Evolutionary conservation across 2,797 vertebrate species (phyloP), one percentile per base, ranked within the genome.

Genomic region (Choloepus didactylus): DNA sequence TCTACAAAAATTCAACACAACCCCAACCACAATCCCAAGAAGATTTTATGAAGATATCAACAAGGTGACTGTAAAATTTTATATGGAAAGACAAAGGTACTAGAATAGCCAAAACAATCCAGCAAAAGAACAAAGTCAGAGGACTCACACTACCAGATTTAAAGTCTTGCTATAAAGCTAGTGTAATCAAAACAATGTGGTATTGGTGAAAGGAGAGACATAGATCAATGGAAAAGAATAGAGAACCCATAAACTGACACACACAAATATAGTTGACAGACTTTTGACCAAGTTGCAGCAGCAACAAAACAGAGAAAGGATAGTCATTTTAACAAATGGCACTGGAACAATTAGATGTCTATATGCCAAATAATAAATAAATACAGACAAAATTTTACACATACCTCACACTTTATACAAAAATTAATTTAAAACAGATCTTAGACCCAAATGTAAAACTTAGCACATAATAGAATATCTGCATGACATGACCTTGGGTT

Each of bases 371-470:
- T 76, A 60, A 87, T 12, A 35, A 79, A 75, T 89, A 79, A 84
- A n/a, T 80, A 84, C 54, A 56, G 18, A 38, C 56, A 15, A 80
- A 49, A 27, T n/a, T 44, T 29, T 82, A 67, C 2, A 44, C 6
- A 49, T n/a, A 27, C 31, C 6, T 87, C 31, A 64, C 9, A 73
- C 23, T 31, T 90, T 62, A 76, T 23, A 69, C 10, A 76, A 75
- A 79, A 90, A 49, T 7, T 19, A 66, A 83, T 35, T 64, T 72
- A 62, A 94, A 89, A 62, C 54, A 62, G 4, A 44, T 67, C 35
- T 31, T 60, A 90, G 75, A 15, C 6, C 92, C 54, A 64, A 87
- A 86, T 89, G 18, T 76, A 90, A 89, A 92, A 81, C 21, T 73
- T 60, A 75, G 41, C 84, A 44, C 31, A 31, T 38, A 29, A 2